phyloP scores from a whole-genome alignment of 2,888 invertebrate species.

The Melanargia galathea region DNA sequence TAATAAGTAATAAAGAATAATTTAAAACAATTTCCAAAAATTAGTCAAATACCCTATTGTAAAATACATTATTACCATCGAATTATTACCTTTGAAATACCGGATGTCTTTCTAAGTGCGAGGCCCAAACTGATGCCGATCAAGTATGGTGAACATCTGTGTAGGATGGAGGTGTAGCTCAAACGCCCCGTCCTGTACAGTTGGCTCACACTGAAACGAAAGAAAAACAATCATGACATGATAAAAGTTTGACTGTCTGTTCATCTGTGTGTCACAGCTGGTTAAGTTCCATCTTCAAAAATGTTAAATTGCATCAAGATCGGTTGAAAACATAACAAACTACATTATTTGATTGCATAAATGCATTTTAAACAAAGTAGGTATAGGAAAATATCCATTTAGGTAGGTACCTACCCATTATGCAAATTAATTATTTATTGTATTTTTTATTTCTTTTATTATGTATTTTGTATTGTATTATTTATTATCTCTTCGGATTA shows the following conservation, averaged over 20 bases:
- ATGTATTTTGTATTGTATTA: too few relatives aligned
- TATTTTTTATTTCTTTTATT: too few relatives aligned
- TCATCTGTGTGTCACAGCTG: too few relatives aligned
- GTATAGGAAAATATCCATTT: background rate
- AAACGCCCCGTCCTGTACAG: conserved; percentile 86
- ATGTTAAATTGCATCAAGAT: too few relatives aligned
- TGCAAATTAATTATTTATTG: background rate
- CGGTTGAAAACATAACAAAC: too few relatives aligned
- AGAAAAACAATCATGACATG: conserved; percentile 6
- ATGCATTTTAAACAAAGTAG: background rate
- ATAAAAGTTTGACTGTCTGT: too few relatives aligned
- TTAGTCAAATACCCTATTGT: too few relatives aligned
- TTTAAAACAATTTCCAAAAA: too few relatives aligned
- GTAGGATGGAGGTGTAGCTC: conserved; percentile 83
- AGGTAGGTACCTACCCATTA: background rate
- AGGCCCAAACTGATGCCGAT: conserved; percentile 85
- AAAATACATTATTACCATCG: too few relatives aligned
- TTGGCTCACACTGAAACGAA: conserved; percentile 83
- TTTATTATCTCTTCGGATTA: background rate
- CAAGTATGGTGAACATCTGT: conserved; percentile 85
- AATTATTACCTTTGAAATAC: conserved; percentile 69
- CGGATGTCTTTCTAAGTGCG: conserved; percentile 70
- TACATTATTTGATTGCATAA: too few relatives aligned
- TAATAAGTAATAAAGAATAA: too few relatives aligned
- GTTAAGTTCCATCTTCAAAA: too few relatives aligned